Conservation (phyloP, 2,888 invertebrate species). For the Drosophila nr. perissopoda region DNA sequence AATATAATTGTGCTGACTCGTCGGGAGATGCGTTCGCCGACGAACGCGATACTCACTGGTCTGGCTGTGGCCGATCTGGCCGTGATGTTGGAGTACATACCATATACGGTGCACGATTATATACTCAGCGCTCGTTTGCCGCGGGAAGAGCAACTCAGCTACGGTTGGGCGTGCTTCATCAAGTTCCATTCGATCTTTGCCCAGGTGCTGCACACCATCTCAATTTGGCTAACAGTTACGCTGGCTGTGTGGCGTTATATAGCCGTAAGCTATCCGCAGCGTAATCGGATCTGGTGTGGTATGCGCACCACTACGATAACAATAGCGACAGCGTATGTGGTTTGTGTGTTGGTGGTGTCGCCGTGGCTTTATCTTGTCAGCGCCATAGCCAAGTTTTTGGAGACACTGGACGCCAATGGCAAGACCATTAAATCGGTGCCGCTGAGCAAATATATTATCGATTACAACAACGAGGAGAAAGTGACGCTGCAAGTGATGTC, state of each 20-base stretch:
- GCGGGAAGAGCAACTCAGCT: conserved; percentile 87
- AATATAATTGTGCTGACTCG: conserved; percentile 96
- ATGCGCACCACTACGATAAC: conserved; percentile 91
- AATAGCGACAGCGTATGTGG: conserved; percentile 91
- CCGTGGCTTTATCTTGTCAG: conserved; percentile 92
- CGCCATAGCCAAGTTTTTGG: conserved; percentile 88
- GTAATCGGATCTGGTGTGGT: conserved; percentile 93
- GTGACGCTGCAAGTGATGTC: conserved; percentile 73
- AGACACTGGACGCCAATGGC: conserved; percentile 83
- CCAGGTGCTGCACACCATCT: conserved; percentile 95
- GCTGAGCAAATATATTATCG: conserved; percentile 73
- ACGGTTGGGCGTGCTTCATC: conserved; percentile 93
- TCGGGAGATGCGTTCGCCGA: conserved; percentile 95
- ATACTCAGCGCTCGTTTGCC: conserved; percentile 86
- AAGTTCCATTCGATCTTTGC: conserved; percentile 96
- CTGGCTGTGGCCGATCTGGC: conserved; percentile 96
- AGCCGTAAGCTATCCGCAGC: conserved; percentile 93
- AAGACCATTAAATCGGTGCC: conserved; percentile 75
- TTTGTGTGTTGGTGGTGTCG: conserved; percentile 90
- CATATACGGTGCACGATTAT: conserved; percentile 93
- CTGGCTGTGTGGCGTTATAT: conserved; percentile 97
- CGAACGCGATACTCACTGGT: conserved; percentile 95
- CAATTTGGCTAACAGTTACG: conserved; percentile 96
- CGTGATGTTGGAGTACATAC: conserved; percentile 98
- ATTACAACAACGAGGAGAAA: conserved; percentile 69